Conservation (phyloP, 2,797 vertebrate species). For the Artibeus lituratus region DNA sequence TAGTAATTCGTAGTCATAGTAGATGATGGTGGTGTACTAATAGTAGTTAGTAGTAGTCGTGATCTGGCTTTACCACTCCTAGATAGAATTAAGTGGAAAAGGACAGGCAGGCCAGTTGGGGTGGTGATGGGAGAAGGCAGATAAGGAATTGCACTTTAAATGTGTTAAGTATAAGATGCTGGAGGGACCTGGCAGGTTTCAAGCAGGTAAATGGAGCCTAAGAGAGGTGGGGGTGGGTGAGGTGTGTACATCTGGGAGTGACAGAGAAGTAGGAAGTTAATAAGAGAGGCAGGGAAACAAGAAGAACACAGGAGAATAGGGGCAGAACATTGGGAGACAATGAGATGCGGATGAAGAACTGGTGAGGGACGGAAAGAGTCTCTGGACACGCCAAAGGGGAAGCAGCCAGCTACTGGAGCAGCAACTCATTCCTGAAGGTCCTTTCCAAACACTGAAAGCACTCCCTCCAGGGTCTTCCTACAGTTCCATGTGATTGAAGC, state of each 20-base stretch:
- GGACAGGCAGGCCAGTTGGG: not conserved
- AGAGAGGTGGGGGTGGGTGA: fast-evolving
- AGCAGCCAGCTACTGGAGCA: fast-evolving
- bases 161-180: not conserved
- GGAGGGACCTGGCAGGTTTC: not conserved
- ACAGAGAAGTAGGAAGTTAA: not conserved
- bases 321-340: not conserved
- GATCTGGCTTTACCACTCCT: not conserved
- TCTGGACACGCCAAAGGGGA: not conserved
- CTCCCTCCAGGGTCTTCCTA: not conserved
- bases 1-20: not conserved
- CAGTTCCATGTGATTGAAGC: not conserved
- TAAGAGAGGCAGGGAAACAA: not conserved
- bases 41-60: not conserved
- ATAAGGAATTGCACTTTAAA: not conserved
- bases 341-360: fast-evolving
- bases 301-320: not conserved
- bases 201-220: not conserved
- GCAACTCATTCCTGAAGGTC: not conserved
- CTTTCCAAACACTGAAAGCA: not conserved
- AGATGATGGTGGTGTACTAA: no score
- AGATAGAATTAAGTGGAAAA: not conserved
- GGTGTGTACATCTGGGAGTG: fast-evolving
- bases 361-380: not conserved
- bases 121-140: not conserved